These are phyloP conservation scores for Drosophila kurseongensis DNA, from an alignment of 1,140 invertebrate genomes.

Conservation along the genomic window DNA sequence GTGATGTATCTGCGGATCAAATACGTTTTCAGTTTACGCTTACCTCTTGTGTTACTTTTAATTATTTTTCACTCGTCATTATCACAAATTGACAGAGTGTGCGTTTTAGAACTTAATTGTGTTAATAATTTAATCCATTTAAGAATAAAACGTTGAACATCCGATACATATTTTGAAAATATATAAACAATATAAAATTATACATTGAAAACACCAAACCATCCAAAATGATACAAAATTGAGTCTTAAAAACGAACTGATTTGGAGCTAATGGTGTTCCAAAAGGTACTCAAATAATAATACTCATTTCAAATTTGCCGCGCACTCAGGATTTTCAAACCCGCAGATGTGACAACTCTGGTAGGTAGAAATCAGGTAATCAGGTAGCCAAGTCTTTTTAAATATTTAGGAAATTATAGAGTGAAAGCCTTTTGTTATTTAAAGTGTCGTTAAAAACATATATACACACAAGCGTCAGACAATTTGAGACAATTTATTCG, in stretches of 20 bases:
- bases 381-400: neutral
- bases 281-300: neutral
- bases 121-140: too few species aligned
- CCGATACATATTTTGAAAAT: too few species aligned
- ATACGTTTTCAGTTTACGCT: neutral
- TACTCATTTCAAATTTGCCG: neutral
- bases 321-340: neutral
- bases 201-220: too few species aligned
- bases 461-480: too few species aligned
- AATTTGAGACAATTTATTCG: too few species aligned
- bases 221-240: neutral
- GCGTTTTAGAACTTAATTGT: too few species aligned
- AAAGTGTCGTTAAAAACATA: too few species aligned
- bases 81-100: too few species aligned
- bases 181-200: too few species aligned
- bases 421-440: too few species aligned
- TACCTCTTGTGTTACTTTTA: neutral
- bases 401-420: too few species aligned
- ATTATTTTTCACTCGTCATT: neutral
- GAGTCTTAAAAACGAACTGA: neutral
- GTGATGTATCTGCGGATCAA: conserved; percentile 6
- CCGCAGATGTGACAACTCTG: conserved; percentile 3
- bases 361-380: neutral
- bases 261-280: neutral
- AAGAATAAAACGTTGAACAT: too few species aligned